A percentile compares a stretch with the other conserved stretches of the same genome.
Evolutionary conservation across 2,888 invertebrate species (phyloP).

Genomic region (Platycnemis pennipes): DNA sequence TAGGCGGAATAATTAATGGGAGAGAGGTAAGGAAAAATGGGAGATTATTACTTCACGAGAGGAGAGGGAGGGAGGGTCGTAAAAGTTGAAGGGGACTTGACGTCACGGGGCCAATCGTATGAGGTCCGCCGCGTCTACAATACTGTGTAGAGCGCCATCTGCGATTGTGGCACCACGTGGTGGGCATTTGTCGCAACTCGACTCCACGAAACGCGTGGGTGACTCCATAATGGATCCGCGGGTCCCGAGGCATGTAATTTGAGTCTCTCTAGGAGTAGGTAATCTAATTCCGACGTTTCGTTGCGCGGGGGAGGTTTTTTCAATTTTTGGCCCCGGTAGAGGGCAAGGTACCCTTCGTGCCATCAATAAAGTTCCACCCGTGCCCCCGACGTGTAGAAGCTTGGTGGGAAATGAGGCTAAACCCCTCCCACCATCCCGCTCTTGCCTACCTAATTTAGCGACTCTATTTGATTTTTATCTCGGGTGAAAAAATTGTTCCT

Average conservation of each 20-base stretch:
- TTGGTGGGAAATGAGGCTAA: neutral
- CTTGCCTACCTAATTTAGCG: neutral
- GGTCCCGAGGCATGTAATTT: slow-evolving; percentile 30
- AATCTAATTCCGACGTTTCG: neutral
- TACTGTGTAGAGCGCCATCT: neutral
- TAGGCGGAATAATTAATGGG: slow-evolving; percentile 41
- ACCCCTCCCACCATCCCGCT: neutral
- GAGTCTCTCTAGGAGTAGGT: slow-evolving; percentile 10
- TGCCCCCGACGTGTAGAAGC: neutral
- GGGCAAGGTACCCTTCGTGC: neutral
- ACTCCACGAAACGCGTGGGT: slow-evolving; percentile 30
- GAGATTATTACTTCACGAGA: slow-evolving; percentile 50
- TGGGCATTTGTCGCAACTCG: neutral
- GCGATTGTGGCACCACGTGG: neutral
- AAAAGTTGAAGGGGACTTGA: neutral
- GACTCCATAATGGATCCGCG: slow-evolving; percentile 35
- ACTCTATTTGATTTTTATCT: slow-evolving; percentile 31
- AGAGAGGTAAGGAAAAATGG: neutral
- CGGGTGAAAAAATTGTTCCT: neutral
- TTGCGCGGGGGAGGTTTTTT: neutral
- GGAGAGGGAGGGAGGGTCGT: neutral
- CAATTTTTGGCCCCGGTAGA: neutral
- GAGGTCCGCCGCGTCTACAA: neutral
- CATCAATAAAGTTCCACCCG: slow-evolving; percentile 18
- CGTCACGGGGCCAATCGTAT: neutral